phyloP scores from a whole-genome alignment of 2,113 vertebrate species.

The Mellivora capensis region DNA sequence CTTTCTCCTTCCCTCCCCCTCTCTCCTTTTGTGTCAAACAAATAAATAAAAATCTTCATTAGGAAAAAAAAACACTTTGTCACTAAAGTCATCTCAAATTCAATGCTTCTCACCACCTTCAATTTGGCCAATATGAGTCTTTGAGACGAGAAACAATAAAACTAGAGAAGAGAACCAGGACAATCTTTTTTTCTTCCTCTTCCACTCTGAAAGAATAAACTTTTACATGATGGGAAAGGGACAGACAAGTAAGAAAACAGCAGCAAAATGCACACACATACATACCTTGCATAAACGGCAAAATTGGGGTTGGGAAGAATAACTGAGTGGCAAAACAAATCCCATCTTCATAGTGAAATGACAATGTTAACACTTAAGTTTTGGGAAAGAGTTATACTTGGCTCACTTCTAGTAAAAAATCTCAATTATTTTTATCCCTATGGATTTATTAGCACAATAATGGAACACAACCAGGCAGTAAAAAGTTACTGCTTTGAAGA shows the following conservation, averaged over 20 bases:
- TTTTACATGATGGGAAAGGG: background rate
- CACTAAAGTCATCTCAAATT: background rate
- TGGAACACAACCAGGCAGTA: constrained; percentile 17
- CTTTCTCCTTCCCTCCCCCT: too few relatives aligned
- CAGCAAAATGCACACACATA: background rate
- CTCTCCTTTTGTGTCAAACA: too few relatives aligned
- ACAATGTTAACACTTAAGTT: background rate
- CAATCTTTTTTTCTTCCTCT: background rate
- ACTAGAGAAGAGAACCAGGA: background rate
- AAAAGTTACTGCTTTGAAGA: constrained; percentile 44
- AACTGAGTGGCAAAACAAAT: background rate
- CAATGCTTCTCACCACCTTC: background rate
- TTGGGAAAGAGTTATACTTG: background rate
- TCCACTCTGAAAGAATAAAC: background rate
- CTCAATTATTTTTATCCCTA: background rate
- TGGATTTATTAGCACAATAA: constrained; percentile 42
- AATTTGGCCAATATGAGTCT: background rate
- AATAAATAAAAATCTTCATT: too few relatives aligned
- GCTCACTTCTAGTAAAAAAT: background rate
- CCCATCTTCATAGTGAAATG: background rate
- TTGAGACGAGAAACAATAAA: background rate
- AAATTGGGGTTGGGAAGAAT: background rate
- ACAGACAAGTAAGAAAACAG: background rate
- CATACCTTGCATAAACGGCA: background rate
- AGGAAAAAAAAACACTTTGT: background rate